Evolutionary conservation across 1,140 invertebrate genomes (phyloP).

Genomic region (Ceratina australensis): DNA sequence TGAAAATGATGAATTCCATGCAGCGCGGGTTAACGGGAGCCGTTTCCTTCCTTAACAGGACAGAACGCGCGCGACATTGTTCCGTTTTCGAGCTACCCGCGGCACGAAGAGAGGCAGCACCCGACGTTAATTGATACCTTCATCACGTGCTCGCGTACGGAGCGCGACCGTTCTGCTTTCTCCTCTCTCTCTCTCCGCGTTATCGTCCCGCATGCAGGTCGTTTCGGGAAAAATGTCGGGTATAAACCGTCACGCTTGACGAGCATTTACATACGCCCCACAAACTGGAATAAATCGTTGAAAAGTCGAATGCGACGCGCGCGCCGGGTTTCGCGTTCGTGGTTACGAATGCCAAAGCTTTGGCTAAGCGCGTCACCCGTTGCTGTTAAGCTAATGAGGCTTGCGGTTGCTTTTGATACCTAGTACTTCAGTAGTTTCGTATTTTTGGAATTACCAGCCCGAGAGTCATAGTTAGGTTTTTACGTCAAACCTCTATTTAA

Average conservation of each 20-base stretch:
- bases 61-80: constrained; percentile 2
- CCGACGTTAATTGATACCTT: constrained; percentile 36
- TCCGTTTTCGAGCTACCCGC: constrained; percentile 17
- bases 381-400: too few relatives aligned
- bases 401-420: too few relatives aligned
- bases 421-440: too few relatives aligned
- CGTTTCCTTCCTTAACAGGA: constrained; percentile 10
- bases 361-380: too few relatives aligned
- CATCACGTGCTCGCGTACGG: constrained; percentile 11
- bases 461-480: too few relatives aligned
- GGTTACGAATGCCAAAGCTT: too few relatives aligned
- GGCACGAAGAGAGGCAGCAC: not conserved
- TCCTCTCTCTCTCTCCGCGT: not conserved
- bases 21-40: not conserved
- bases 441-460: too few relatives aligned
- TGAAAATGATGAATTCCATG: constrained; percentile 5
- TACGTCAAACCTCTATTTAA: too few relatives aligned
- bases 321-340: not conserved
- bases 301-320: constrained; percentile 14
- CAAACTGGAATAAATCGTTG: constrained; percentile 23
- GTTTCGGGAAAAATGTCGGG: constrained; percentile 27
- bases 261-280: constrained; percentile 16
- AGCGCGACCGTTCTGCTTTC: constrained; percentile 32
- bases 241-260: constrained; percentile 32
- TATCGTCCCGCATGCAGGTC: constrained; percentile 41